Base-by-base conservation (phyloP, 1,140 invertebrate species). In the Planococcus citri region DNA sequence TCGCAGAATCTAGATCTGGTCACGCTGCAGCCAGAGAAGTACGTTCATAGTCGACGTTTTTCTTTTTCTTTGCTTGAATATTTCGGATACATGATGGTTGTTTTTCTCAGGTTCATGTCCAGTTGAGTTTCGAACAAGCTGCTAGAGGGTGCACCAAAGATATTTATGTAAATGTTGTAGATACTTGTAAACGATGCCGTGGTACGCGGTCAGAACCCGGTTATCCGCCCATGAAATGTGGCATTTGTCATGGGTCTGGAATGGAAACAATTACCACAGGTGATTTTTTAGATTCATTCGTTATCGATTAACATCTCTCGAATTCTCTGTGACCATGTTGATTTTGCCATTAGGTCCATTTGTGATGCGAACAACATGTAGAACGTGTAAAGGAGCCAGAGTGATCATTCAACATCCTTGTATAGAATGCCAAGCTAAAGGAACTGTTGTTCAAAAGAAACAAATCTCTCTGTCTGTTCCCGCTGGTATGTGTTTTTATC, bases 211-310 rank as follows among this genome's bases (percentile, higher is more conserved):
- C 88, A 77, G 94, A 97, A 78, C 85, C 85, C 0, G 96, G 96
- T 9, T 92, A 90, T 0, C 95, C 92, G 77, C 83, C 94, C 22
- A 83, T 87, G 1, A 86, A 84, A 71, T 99, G 97, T 78, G 85
- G 85, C 0, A 88, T 91, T 75, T 99, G 97, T 79, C 94, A 97
- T 82, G 97, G 97, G n/a, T 94, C 94, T 22, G 97, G 96, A 69
- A 93, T 95, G 87, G 94, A 94, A 78, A 93, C 90, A 25, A 87
- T 94, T 68, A 87, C 86, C 17, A 91, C 89, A 72, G 87, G 79
- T 79, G 68, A 57, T 12, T 33, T 37, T 3, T 1, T 2, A 33
- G 20, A 14, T 68, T 33, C 33, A 27, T 20, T 25, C 14, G 22
- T 6, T 27, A 8, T 10, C n/a, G n/a, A 60, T n/a, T 60, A 24